phyloP scores from a whole-genome alignment of 2,888 invertebrate species.

The Lutraria lutraria region DNA sequence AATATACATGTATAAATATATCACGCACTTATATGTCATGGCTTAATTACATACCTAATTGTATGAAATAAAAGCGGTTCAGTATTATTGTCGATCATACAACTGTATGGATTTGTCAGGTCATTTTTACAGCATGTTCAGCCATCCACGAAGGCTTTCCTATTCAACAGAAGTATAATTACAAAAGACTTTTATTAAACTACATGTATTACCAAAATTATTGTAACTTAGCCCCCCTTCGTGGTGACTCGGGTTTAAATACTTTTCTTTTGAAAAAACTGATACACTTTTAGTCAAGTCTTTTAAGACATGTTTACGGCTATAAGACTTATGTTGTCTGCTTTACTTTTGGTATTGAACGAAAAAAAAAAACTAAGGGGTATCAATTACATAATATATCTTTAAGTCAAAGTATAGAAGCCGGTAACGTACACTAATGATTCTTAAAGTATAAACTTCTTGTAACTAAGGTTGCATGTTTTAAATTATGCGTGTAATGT shows the following conservation, averaged over 20 bases:
- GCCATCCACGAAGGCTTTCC: neutral
- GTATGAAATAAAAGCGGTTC: no score
- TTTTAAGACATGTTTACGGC: neutral
- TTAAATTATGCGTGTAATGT: no score
- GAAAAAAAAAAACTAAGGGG: no score
- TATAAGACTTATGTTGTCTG: neutral
- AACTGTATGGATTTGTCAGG: neutral
- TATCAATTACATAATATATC: no score
- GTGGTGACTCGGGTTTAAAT: neutral
- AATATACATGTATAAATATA: no score
- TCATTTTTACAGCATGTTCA: neutral
- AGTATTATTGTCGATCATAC: no score
- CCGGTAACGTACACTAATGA: no score
- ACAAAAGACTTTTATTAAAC: neutral
- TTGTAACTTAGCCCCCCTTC: slow-evolving; percentile 5
- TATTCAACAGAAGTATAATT: neutral
- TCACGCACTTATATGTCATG: no score
- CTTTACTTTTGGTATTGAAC: neutral
- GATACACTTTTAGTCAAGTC: neutral
- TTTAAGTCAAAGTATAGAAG: no score
- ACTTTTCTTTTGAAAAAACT: neutral
- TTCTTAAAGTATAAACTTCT: no score
- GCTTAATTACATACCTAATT: no score
- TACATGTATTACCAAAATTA: neutral
- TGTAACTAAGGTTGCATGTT: no score